A percentile compares a stretch with the other conserved stretches of the same genome.
Conservation (phyloP, 2,797 vertebrate species). For the Erpetoichthys calabaricus region DNA sequence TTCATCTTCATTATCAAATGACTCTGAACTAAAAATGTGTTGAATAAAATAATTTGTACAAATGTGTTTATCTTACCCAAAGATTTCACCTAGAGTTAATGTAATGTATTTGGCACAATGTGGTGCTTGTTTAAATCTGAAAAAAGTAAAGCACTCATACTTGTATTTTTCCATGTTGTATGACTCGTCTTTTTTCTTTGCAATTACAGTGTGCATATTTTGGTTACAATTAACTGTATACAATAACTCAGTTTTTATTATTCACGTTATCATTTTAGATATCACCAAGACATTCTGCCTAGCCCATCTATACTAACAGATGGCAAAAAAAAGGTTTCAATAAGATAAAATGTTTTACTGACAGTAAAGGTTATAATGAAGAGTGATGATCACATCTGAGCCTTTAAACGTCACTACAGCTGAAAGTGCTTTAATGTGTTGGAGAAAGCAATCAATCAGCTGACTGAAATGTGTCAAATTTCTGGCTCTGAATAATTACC, state of each 20-base stretch:
- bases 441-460: constrained; percentile 33
- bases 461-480: constrained; percentile 40
- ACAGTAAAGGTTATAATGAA: constrained; percentile 1
- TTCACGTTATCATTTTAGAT: too few relatives aligned
- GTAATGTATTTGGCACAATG: too few relatives aligned
- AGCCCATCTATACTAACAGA: constrained; percentile 9
- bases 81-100: too few relatives aligned
- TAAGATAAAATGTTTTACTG: constrained; percentile 4
- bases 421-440: constrained; percentile 13
- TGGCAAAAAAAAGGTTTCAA: background rate
- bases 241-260: too few relatives aligned
- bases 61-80: too few relatives aligned
- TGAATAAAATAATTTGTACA: too few relatives aligned
- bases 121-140: too few relatives aligned
- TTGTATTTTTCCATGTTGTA: too few relatives aligned
- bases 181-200: background rate
- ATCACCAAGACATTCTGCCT: background rate
- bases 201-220: background rate
- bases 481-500: constrained; percentile 36
- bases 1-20: too few relatives aligned
- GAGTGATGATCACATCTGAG: background rate
- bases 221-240: too few relatives aligned
- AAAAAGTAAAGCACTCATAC: background rate
- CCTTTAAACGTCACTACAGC: constrained; percentile 1
- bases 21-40: too few relatives aligned